These are phyloP conservation scores for Serilophus lunatus DNA, from an alignment of 2,113 vertebrate genomes.

Conservation along the genomic window DNA sequence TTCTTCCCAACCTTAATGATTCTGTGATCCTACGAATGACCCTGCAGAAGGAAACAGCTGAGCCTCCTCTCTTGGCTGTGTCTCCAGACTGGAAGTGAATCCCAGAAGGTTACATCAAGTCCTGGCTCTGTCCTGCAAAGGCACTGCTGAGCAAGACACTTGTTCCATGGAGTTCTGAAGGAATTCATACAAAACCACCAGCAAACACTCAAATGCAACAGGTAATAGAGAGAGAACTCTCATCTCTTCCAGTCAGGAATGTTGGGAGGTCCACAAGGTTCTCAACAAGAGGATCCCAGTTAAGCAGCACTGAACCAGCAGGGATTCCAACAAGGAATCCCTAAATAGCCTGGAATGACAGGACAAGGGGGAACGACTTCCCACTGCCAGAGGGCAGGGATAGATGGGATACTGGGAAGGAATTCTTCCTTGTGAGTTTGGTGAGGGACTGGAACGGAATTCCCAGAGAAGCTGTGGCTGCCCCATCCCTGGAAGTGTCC, in stretches of 20 bases:
- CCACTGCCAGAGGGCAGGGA: neutral
- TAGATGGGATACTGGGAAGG: too few species aligned
- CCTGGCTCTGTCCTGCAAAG: neutral
- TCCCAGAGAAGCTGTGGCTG: too few species aligned
- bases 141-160: accelerated
- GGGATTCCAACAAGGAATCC: neutral
- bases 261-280: neutral
- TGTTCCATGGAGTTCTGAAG: neutral
- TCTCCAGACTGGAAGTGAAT: neutral
- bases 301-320: neutral
- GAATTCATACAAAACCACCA: neutral
- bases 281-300: neutral
- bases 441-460: too few species aligned
- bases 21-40: neutral
- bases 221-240: neutral
- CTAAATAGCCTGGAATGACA: neutral
- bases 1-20: neutral
- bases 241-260: neutral
- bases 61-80: neutral
- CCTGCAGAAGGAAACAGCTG: neutral
- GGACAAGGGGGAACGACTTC: neutral
- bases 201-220: neutral
- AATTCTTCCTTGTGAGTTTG: too few species aligned
- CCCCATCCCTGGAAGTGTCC: neutral
- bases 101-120: neutral